Percentiles rank a stretch among this genome's conserved stretches.
Conservation (phyloP, 2,888 invertebrate genomes). For the Allygus modestus region DNA sequence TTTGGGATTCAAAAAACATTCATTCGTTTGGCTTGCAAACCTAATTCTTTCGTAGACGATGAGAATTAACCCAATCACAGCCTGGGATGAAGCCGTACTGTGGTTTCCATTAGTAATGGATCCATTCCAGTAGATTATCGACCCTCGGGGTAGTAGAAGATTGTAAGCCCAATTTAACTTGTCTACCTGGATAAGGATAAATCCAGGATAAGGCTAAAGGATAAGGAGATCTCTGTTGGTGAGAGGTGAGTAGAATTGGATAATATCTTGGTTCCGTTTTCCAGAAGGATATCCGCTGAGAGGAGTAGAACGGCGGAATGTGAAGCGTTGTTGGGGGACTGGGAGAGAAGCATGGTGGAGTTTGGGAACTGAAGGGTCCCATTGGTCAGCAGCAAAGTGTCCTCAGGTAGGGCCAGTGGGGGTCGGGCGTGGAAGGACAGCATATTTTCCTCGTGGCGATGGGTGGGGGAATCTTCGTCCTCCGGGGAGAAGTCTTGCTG, state of each 20-base stretch:
- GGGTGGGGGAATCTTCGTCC: not conserved
- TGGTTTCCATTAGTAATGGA: not conserved
- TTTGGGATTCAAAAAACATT: too few relatives aligned
- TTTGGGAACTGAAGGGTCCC: constrained; percentile 11
- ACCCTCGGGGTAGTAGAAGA: not conserved
- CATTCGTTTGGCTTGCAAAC: too few relatives aligned
- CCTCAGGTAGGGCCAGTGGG: not conserved
- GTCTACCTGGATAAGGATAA: too few relatives aligned
- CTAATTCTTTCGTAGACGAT: too few relatives aligned
- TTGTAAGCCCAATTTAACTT: not conserved
- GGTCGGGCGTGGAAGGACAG: not conserved
- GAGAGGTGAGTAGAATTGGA: not conserved
- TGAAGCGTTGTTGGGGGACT: not conserved
- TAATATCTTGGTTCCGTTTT: not conserved
- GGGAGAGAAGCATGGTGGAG: not conserved
- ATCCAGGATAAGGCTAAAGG: too few relatives aligned
- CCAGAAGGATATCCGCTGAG: not conserved
- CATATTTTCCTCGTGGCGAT: not conserved
- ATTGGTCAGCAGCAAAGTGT: not conserved
- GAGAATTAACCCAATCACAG: constrained; percentile 18
- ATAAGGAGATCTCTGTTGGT: not conserved
- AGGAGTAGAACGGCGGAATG: not conserved
- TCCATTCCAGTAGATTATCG: constrained; percentile 3
- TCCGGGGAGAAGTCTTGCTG: too few relatives aligned
- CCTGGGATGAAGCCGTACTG: constrained; percentile 1